Percentiles rank a stretch among this genome's conserved stretches.
These are phyloP conservation scores for Oophaga pumilio DNA, from an alignment of 2,113 vertebrate species.

Conservation along the genomic window DNA sequence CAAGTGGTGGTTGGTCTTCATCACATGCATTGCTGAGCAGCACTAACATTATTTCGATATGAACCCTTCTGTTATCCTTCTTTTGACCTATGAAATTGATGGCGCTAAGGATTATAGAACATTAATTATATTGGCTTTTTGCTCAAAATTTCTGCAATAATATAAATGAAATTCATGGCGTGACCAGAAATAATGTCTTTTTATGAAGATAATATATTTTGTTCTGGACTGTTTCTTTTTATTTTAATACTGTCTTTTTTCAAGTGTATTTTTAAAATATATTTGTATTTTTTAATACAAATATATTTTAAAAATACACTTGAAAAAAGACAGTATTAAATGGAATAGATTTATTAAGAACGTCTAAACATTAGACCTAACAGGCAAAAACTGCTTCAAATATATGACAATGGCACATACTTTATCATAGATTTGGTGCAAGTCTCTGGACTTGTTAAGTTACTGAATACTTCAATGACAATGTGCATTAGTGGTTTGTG, in stretches of 20 bases:
- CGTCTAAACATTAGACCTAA: neutral
- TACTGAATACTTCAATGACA: neutral
- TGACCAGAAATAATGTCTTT: slow-evolving; percentile 47
- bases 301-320: slow-evolving; percentile 23
- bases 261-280: slow-evolving; percentile 22
- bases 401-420: neutral
- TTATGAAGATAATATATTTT: slow-evolving; percentile 54
- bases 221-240: slow-evolving; percentile 51
- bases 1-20: neutral
- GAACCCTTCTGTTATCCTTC: slow-evolving; percentile 40
- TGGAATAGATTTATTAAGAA: neutral
- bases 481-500: neutral
- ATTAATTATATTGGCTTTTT: slow-evolving; percentile 55
- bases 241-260: slow-evolving; percentile 8
- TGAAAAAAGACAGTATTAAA: neutral
- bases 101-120: slow-evolving; percentile 37
- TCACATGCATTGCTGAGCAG: slow-evolving; percentile 35
- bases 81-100: slow-evolving; percentile 53
- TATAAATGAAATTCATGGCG: neutral
- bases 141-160: slow-evolving; percentile 43
- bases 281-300: slow-evolving; percentile 36
- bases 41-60: slow-evolving; percentile 35
- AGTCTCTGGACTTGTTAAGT: neutral
- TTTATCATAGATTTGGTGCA: neutral
- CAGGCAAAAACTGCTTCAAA: neutral